phyloP scores from a whole-genome alignment of 1,140 invertebrate genomes.

The Centruroides vittatus region DNA sequence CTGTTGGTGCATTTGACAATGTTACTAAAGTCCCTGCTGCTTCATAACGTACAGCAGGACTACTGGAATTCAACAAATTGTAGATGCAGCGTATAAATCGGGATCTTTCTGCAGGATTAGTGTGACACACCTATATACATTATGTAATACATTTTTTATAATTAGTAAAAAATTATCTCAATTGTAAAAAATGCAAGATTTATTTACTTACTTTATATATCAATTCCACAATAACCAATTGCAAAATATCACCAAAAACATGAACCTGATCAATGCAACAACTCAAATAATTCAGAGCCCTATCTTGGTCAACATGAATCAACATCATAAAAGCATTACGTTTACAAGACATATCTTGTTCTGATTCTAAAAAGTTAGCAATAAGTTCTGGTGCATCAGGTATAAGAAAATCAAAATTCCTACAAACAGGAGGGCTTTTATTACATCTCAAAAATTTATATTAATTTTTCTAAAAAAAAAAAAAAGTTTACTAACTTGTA shows the following conservation, averaged over 20 bases:
- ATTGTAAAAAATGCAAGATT: background rate
- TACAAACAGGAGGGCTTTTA: conserved; percentile 26
- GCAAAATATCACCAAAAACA: conserved; percentile 92
- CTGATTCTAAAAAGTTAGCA: conserved; percentile 82
- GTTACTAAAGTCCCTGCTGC: conserved; percentile 99
- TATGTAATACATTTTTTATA: background rate
- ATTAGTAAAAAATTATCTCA: background rate
- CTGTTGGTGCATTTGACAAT: conserved; percentile 86
- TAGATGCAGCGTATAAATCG: conserved; percentile 98
- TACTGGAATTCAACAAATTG: conserved; percentile 88
- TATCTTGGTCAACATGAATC: conserved; percentile 81
- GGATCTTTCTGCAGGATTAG: conserved; percentile 90
- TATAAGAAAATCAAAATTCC: conserved; percentile 96
- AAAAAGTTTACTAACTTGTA: conserved; percentile 50
- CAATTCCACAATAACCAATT: conserved; percentile 95
- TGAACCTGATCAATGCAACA: conserved; percentile 77
- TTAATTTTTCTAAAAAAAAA: background rate
- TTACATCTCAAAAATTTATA: no score
- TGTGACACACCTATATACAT: conserved; percentile 68
- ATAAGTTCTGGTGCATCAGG: conserved; percentile 97
- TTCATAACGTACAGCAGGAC: conserved; percentile 94
- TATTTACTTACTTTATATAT: conserved; percentile 81
- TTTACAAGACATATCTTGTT: conserved; percentile 98
- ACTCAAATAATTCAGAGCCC: conserved; percentile 81
- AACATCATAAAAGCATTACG: conserved; percentile 99